phyloP scores from a whole-genome alignment of 2,888 invertebrate species.

The Cepaea hortensis region DNA sequence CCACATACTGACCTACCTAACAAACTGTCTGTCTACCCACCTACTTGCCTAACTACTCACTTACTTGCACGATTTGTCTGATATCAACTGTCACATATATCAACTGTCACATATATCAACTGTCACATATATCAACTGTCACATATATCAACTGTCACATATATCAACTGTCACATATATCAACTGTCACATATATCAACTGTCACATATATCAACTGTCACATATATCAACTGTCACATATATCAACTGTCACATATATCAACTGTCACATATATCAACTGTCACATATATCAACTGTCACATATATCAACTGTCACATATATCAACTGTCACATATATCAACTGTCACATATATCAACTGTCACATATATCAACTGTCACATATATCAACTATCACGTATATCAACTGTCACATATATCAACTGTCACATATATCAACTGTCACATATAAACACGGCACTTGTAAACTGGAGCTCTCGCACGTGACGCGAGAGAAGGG shows the following conservation, averaged over 20 bases:
- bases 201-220: neutral
- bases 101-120: neutral
- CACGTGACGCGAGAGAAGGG: neutral
- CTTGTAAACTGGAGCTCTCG: neutral
- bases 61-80: too few species aligned
- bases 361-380: neutral
- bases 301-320: neutral
- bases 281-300: neutral
- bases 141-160: neutral
- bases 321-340: neutral
- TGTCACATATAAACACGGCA: neutral
- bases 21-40: too few species aligned
- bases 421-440: neutral
- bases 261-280: neutral
- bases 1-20: too few species aligned
- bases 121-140: neutral
- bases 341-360: neutral
- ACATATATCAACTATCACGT: neutral
- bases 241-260: neutral
- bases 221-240: neutral
- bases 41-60: too few species aligned
- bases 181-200: neutral
- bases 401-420: neutral
- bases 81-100: neutral
- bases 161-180: neutral